These are phyloP conservation scores for Halcyon malimbica DNA, from an alignment of 2,113 vertebrate genomes.

Conservation along the genomic window DNA sequence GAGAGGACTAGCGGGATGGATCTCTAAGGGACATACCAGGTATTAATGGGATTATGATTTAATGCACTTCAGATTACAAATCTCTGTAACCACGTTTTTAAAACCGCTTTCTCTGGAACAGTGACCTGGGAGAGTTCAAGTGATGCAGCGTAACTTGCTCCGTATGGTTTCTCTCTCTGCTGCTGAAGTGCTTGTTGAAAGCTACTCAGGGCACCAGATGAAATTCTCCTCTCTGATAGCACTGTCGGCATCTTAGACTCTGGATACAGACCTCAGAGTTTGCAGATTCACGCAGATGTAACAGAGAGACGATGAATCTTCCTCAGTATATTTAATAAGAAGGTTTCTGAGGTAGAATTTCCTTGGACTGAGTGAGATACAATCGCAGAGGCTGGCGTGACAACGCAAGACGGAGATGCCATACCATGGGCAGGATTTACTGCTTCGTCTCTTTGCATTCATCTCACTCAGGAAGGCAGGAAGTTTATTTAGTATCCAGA, in stretches of 20 bases:
- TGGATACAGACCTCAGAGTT: too few relatives aligned
- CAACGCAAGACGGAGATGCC: neutral
- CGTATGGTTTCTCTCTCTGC: neutral
- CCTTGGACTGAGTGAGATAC: neutral
- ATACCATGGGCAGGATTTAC: conserved; percentile 3
- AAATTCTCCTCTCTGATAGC: neutral
- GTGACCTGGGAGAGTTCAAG: neutral
- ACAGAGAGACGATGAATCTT: neutral
- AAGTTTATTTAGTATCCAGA: conserved; percentile 48
- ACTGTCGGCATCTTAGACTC: neutral
- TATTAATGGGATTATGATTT: neutral
- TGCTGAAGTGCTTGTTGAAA: neutral
- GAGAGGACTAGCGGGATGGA: neutral
- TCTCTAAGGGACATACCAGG: neutral
- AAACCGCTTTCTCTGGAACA: neutral
- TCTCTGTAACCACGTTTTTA: neutral
- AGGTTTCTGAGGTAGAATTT: neutral
- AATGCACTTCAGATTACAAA: neutral
- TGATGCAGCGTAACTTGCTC: neutral
- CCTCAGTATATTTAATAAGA: accelerated
- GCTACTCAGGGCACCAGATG: neutral
- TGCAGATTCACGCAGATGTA: neutral
- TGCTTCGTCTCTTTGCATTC: conserved; percentile 32
- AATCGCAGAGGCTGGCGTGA: neutral
- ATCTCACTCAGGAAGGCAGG: conserved; percentile 33